Base-by-base conservation (phyloP, 2,888 invertebrate genomes). In the Acutogordius australiensis region DNA sequence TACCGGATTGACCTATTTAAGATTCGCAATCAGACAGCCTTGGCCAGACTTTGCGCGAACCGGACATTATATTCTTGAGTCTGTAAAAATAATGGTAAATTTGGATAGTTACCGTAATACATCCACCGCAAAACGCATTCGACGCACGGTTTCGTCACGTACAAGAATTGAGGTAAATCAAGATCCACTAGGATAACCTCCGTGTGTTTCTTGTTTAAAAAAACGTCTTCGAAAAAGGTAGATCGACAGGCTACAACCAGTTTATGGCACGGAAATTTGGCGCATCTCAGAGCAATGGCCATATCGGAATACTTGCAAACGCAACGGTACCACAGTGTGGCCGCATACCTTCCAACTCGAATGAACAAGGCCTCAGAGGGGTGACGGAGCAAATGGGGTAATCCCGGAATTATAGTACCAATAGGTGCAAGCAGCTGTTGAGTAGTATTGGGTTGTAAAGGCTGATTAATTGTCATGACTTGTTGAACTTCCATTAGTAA, bases 141-240 rank as follows among this genome's bases (percentile, higher is more conserved):
- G 18, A 51, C 4, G 4, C 18, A 21, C 13, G 51, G 23, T 23
- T 51, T 51, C 23, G 51, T 51, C 8, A 51, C 23, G 51, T 51
- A 51, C 13, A 51, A 26, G 26, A 51, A 51, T 51, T 51, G 51
- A 13, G 51, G 51, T 51, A 51, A n/a, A 51, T 51, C 51, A 13
- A 51, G 23, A 51, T 51, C 51, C 23, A 51, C 51, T 23, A 51
- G 23, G 4, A 51, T 23, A 51, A 51, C 51, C 23, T 51, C 51
- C 4, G 51, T 51, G 51, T 51, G 51, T 51, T 51, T 51, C 23
- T 51, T 51, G 23, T 51, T 51, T 4, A 51, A 8, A 51, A 51
- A 51, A 21, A 51, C 23, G 4, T 51, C 51, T 26, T 51, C 51
- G 23, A 51, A 51, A 51, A 51, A 51, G 8, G 18, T 51, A 51